A percentile compares a stretch with the other conserved stretches of the same genome.
Conservation (phyloP, 2,888 invertebrate species). For the Augochlorella aurata region DNA sequence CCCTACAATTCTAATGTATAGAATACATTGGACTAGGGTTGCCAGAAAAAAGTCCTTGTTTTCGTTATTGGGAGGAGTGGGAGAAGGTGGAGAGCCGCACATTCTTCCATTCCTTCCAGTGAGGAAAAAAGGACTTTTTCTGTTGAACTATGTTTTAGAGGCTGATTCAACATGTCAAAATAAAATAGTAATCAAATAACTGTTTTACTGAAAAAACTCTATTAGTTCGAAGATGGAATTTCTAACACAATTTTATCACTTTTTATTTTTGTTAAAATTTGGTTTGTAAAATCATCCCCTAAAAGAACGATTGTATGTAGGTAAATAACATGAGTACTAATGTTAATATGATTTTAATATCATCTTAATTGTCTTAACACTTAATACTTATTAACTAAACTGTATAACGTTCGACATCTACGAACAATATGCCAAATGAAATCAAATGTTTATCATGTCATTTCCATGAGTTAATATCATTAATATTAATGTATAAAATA, state of each 20-base stretch:
- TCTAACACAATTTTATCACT: background rate
- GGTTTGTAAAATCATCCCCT: background rate
- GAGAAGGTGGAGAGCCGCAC: too few relatives aligned
- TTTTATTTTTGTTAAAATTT: background rate
- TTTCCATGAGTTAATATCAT: background rate
- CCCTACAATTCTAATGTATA: background rate
- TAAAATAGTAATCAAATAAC: background rate
- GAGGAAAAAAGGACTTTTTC: too few relatives aligned
- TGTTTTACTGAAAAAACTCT: background rate
- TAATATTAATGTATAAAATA: background rate
- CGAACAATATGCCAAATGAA: constrained; percentile 1
- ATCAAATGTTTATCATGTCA: background rate
- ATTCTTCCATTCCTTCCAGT: too few relatives aligned
- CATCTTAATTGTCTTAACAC: background rate
- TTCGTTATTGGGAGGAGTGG: too few relatives aligned
- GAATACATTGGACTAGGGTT: background rate
- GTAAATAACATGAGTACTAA: background rate
- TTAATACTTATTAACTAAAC: background rate
- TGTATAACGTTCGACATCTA: background rate
- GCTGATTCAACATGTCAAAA: background rate
- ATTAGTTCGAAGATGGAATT: background rate
- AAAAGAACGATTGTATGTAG: background rate
- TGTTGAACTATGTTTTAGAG: background rate
- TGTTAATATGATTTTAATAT: background rate
- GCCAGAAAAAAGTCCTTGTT: too few relatives aligned